A percentile compares a stretch with the other conserved stretches of the same genome.
These are phyloP conservation scores for Crenichthys baileyi DNA, from an alignment of 2,797 vertebrate species.

Conservation along the genomic window DNA sequence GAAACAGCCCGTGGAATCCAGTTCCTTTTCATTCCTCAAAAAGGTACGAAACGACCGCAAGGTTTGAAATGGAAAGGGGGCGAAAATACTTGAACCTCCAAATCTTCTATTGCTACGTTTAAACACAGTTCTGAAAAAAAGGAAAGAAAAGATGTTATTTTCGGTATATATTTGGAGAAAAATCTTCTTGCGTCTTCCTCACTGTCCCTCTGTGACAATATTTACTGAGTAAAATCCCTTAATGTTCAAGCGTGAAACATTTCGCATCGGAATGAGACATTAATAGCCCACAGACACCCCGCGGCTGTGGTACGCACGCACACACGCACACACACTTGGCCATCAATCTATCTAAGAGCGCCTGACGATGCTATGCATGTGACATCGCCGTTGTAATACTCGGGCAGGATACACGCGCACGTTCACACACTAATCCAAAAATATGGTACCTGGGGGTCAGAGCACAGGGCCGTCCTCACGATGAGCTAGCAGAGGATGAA, in stretches of 20 bases:
- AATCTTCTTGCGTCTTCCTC: conserved; percentile 37
- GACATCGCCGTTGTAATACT: conserved; percentile 27
- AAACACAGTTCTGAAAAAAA: not conserved
- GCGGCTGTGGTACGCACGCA: conserved; percentile 37
- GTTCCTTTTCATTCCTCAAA: not conserved
- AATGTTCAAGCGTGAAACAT: conserved; percentile 78
- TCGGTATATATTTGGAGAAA: conserved; percentile 20
- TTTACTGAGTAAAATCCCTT: conserved; percentile 83
- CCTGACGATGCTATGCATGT: conserved; percentile 47
- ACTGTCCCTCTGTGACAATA: conserved; percentile 81
- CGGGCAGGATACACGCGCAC: not conserved
- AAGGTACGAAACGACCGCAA: too few species aligned
- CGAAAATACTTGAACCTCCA: not conserved
- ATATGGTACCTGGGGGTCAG: conserved; percentile 71
- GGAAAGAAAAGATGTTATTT: not conserved
- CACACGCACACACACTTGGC: conserved; percentile 11
- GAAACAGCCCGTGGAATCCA: not conserved
- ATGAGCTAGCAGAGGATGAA: conserved; percentile 34
- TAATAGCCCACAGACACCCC: conserved; percentile 67
- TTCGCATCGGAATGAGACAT: conserved; percentile 87
- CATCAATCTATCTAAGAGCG: conserved; percentile 43
- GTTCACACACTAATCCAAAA: conserved; percentile 40
- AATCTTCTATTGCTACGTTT: not conserved
- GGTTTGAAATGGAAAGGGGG: not conserved
- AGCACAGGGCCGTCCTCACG: conserved; percentile 42